A percentile compares a stretch with the other conserved stretches of the same genome.
Conservation (phyloP, 2,888 invertebrate genomes). For the Folsomia candida region DNA sequence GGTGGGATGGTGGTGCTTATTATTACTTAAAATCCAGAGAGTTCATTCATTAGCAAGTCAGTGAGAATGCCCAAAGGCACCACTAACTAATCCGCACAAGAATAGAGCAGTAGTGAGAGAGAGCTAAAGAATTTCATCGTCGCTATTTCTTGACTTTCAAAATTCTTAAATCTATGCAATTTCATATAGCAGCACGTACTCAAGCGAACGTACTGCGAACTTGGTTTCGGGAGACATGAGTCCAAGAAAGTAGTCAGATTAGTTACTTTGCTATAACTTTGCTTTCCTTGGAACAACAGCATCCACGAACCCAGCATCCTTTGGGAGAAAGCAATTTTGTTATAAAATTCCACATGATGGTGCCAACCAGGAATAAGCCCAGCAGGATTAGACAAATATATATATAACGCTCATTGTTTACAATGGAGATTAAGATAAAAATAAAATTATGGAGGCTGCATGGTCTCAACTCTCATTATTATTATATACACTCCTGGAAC, state of each 20-base stretch:
- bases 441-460: not conserved
- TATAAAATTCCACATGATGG: slow-evolving; percentile 2
- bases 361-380: not conserved
- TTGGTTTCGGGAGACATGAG: too few species aligned
- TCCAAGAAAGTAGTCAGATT: not conserved
- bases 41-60: slow-evolving; percentile 19
- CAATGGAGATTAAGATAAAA: slow-evolving; percentile 5
- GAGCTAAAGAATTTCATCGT: not conserved
- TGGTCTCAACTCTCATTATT: not conserved
- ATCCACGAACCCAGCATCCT: too few species aligned
- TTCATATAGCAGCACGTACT: not conserved
- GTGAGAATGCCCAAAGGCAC: slow-evolving; percentile 15
- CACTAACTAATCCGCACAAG: slow-evolving; percentile 7
- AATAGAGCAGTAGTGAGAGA: too few species aligned
- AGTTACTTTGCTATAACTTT: too few species aligned
- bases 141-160: not conserved
- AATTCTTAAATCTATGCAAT: not conserved
- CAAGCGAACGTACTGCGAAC: not conserved
- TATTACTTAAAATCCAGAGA: slow-evolving; percentile 5
- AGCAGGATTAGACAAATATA: not conserved
- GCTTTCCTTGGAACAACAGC: too few species aligned
- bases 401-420: slow-evolving; percentile 6
- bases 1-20: slow-evolving; percentile 13
- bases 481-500: too few species aligned
- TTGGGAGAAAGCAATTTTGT: slow-evolving; percentile 13